phyloP scores from a whole-genome alignment of 2,113 vertebrate genomes.

The Octodon degus region DNA sequence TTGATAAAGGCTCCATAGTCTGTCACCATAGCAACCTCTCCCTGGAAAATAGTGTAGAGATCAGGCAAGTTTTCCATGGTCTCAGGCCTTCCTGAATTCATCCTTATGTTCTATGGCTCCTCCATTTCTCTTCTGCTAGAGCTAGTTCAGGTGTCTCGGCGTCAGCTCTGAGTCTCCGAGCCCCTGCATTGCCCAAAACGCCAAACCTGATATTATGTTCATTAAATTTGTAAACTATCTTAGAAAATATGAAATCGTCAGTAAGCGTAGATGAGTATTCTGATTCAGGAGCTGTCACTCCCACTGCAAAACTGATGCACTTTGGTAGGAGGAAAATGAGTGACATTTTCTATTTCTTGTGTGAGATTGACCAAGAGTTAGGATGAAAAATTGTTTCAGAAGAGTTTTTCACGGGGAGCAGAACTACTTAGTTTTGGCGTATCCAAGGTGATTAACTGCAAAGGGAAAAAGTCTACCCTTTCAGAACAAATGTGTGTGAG shows the following conservation, averaged over 20 bases:
- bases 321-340: conserved; percentile 59
- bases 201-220: conserved; percentile 33
- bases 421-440: conserved; percentile 46
- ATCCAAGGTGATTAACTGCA: conserved; percentile 62
- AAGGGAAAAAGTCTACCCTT: conserved; percentile 59
- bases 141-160: no score
- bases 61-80: no score
- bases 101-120: no score
- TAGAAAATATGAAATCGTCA: conserved; percentile 22
- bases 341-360: conserved; percentile 61
- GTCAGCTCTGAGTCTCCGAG: no score
- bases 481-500: conserved; percentile 69
- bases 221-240: conserved; percentile 31
- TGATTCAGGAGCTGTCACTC: conserved; percentile 52
- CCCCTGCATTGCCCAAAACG: no score
- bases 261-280: background rate
- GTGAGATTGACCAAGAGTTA: conserved; percentile 27
- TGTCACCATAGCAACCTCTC: no score
- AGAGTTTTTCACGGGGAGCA: conserved; percentile 55
- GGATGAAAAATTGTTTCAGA: conserved; percentile 57
- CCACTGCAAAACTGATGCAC: conserved; percentile 32
- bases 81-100: no score
- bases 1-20: no score
- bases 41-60: no score
- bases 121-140: no score